Evolutionary conservation across 2,113 vertebrate genomes (phyloP).

Genomic region (Physeter macrocephalus): DNA sequence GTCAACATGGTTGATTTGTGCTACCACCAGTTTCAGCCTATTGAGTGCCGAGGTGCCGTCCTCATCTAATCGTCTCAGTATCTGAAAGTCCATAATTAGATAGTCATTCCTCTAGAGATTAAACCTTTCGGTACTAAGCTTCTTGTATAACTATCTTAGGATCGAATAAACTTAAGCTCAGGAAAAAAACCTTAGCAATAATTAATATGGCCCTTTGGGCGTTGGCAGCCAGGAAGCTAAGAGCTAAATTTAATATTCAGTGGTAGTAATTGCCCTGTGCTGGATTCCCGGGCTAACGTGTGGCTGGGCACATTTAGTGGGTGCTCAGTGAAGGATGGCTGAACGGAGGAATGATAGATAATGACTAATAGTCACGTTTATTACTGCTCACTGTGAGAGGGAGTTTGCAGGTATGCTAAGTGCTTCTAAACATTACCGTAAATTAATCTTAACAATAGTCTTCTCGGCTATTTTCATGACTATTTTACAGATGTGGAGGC

Average conservation of each 20-base stretch:
- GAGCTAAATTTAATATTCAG: slow-evolving; percentile 61
- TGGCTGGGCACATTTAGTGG: slow-evolving; percentile 1
- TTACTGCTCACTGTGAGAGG: slow-evolving; percentile 4
- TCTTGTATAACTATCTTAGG: slow-evolving; percentile 8
- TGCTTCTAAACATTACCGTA: background rate
- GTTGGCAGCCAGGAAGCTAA: slow-evolving; percentile 42
- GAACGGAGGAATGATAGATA: background rate
- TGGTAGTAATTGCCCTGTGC: slow-evolving; percentile 7
- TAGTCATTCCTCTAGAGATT: background rate
- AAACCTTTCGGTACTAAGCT: slow-evolving; percentile 10
- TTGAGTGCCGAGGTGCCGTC: background rate
- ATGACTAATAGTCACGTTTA: slow-evolving; percentile 3
- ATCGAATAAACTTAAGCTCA: slow-evolving; percentile 20
- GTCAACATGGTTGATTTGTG: background rate
- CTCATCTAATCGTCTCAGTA: background rate
- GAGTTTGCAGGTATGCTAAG: slow-evolving; percentile 19
- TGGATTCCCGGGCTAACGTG: slow-evolving; percentile 2
- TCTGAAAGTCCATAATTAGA: slow-evolving; percentile 15
- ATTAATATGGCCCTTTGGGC: slow-evolving; percentile 53
- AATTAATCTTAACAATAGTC: slow-evolving; percentile 2
- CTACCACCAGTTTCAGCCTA: background rate
- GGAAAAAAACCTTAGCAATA: slow-evolving; percentile 41
- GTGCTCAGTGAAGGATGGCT: slow-evolving; percentile 8
- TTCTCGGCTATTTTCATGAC: background rate
- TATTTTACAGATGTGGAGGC: slow-evolving; percentile 46